phyloP scores from a whole-genome alignment of 2,888 invertebrate genomes.

The Sympetrum striolatum region DNA sequence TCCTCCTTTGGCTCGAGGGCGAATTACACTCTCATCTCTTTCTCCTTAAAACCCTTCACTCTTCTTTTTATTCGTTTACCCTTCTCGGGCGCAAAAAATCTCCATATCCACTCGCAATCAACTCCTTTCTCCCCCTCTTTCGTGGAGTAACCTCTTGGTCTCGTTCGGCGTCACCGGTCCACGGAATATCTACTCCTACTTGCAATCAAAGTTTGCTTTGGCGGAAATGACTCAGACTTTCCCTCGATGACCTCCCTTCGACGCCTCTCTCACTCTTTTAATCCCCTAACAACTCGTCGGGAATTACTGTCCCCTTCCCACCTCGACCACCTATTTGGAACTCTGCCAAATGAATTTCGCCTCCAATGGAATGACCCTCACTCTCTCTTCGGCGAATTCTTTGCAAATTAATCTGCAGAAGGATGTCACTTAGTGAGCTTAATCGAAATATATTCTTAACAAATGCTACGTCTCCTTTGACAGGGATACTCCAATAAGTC shows the following conservation, averaged over 20 bases:
- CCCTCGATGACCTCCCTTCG: neutral
- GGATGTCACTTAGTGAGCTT: neutral
- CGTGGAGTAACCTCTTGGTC: neutral
- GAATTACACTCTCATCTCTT: neutral
- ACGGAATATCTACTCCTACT: neutral
- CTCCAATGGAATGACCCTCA: conserved; percentile 7
- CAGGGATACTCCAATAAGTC: neutral
- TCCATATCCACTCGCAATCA: neutral
- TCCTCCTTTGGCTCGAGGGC: neutral
- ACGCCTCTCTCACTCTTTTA: neutral
- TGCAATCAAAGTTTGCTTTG: neutral
- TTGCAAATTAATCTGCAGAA: neutral
- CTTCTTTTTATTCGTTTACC: neutral
- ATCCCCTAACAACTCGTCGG: neutral
- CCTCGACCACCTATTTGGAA: neutral
- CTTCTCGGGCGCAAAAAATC: neutral
- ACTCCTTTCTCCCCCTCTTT: neutral
- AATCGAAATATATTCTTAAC: neutral
- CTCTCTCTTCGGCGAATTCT: neutral
- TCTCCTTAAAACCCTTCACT: neutral
- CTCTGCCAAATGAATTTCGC: conserved; percentile 12
- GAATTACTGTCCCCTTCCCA: neutral
- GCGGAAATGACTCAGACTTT: neutral
- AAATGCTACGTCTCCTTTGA: neutral
- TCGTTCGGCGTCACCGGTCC: neutral